Conservation (phyloP, 2,797 vertebrate genomes). For the Sebastes itinus region DNA sequence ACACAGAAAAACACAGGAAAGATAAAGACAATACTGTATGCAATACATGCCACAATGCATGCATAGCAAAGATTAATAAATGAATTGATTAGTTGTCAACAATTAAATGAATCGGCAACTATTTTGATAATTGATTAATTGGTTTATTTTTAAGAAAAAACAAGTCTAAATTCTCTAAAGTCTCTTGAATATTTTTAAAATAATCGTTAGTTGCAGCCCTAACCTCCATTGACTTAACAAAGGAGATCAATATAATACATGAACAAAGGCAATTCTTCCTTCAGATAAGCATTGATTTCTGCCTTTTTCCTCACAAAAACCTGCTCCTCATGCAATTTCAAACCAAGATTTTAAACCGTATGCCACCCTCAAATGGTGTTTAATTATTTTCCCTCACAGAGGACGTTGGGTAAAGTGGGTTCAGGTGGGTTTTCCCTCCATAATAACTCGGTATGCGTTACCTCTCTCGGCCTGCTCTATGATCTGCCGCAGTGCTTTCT, state of each 20-base stretch:
- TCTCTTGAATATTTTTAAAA: too few species aligned
- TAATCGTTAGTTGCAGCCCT: too few species aligned
- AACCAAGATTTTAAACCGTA: background rate
- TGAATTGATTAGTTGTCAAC: too few species aligned
- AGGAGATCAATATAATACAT: too few species aligned
- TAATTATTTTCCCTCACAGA: background rate
- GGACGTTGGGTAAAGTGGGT: background rate
- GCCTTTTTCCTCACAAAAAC: background rate
- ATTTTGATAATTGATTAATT: too few species aligned
- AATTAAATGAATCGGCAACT: too few species aligned
- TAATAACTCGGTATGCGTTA: conserved; percentile 44
- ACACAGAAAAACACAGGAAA: background rate
- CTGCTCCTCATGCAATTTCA: background rate
- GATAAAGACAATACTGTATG: background rate
- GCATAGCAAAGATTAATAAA: background rate
- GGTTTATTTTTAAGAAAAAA: background rate
- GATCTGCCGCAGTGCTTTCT: conserved; percentile 96
- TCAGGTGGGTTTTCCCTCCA: background rate
- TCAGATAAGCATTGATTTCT: background rate
- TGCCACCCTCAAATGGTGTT: background rate
- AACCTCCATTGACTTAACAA: too few species aligned
- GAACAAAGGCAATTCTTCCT: too few species aligned
- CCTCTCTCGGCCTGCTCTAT: conserved; percentile 97
- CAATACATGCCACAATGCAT: background rate
- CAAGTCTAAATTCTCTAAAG: too few species aligned